Percentiles rank a stretch among this genome's conserved stretches.
phyloP scores from a whole-genome alignment of 2,113 vertebrate genomes.

The Pteronura brasiliensis region DNA sequence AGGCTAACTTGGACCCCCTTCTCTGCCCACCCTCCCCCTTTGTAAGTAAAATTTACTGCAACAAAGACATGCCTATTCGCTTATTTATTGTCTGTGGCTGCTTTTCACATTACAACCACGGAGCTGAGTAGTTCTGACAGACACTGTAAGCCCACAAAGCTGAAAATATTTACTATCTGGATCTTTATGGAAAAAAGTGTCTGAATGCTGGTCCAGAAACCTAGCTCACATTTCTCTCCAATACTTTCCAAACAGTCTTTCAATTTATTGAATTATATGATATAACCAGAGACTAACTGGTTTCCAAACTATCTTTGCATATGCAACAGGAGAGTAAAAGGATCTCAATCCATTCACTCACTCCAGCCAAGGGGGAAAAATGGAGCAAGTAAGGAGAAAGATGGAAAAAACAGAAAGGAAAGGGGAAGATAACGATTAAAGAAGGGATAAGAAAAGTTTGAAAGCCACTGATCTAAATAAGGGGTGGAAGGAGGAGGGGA shows the following conservation, averaged over 20 bases:
- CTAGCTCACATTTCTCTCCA: not conserved
- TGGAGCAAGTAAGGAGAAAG: not conserved
- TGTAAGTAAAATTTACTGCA: not conserved
- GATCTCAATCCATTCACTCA: not conserved
- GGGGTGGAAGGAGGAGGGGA: not conserved
- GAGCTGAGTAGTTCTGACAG: not conserved
- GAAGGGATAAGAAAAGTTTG: not conserved
- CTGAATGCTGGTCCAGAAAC: not conserved
- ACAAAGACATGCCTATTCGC: not conserved
- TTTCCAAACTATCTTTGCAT: not conserved
- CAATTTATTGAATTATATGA: not conserved
- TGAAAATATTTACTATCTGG: not conserved
- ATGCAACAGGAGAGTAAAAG: not conserved
- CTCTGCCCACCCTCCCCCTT: not conserved
- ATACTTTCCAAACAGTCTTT: not conserved
- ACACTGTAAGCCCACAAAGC: not conserved
- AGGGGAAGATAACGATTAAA: not conserved
- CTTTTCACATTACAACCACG: not conserved
- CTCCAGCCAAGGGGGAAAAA: not conserved
- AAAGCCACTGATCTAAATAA: not conserved
- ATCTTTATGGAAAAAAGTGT: not conserved
- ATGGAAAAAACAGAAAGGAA: not conserved
- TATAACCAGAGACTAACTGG: not conserved
- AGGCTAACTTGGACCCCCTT: not conserved
- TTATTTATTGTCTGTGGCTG: not conserved